Evolutionary conservation across 2,113 vertebrate species (phyloP), one percentile per base, ranked within the genome.

Genomic region (Montifringilla adamsi): DNA sequence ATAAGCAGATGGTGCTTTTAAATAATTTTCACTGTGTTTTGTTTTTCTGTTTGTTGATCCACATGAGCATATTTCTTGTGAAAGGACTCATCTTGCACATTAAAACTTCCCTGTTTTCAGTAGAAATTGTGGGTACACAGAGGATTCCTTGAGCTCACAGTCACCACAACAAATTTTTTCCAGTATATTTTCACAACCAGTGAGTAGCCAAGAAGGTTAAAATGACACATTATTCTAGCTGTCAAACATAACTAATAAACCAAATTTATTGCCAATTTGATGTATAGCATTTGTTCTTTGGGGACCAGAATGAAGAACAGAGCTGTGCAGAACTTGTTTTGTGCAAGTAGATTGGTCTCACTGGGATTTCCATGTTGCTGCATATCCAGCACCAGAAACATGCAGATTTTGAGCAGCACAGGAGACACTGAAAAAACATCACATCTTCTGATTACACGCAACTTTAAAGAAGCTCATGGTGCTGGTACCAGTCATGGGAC

Each of bases 1-100:
- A 63, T 74, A 86, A 90, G 72, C 88, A 92, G 89, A 56, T 87
- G 91, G 56, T 92, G 56, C 77, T 91, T 94, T 90, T 74, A 92
- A 93, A 70, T 92, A 5, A 75, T 94, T 89, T 94, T 81, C 19
- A 31, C 30, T 67, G 23, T 21, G 44, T 44, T 87, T 90, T 93
- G 35, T 73, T 91, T 70, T 90, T 74, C 75, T 77, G 13, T 49
- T 91, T 95, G 41, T 90, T 88, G 68, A 70, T 44, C 56, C 33
- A 52, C 60, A 63, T 69, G 62, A 83, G 72, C 24, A 20, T 84
- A 56, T 68, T 90, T 87, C 72, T 75, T 72, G 14, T 56, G 73
- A 44, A 87, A 92, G 39, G 22, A 60, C 41, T 89, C 8, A 15
- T 89, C 56, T 86, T 82, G 39, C 49, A 52, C 26, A 44, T 84